Evolutionary conservation across 1,140 invertebrate genomes (phyloP), one percentile per base, ranked within the genome.

Genomic region (Polypedilum pembai): DNA sequence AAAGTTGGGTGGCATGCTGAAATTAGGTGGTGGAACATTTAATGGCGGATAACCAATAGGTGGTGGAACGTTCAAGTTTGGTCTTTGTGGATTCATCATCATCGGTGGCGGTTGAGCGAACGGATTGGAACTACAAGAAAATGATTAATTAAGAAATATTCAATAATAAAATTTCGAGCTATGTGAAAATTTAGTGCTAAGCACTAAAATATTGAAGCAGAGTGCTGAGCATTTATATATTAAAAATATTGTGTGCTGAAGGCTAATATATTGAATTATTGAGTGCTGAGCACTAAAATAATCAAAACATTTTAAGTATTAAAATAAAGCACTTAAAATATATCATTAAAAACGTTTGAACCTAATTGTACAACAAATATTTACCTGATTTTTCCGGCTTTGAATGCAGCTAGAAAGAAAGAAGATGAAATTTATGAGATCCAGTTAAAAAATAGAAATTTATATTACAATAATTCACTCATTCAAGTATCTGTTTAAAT

Each of bases 361-460:
- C n/a, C n/a, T n/a, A n/a, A n/a, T n/a, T n/a, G n/a, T n/a, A n/a
- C n/a, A n/a, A n/a, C n/a, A n/a, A n/a, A n/a, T n/a, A n/a, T n/a
- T n/a, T 33, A 33, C 24, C 24, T 33, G 76, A 98, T 95, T 85
- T 98, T 98, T 15, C 95, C 95, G 41, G 95, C 95, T 83, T 98
- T 98, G 79, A 96, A 98, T 73, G 93, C 93, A 40, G 95, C 94
- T 56, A 15, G 3, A 56, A 56, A 15, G 8, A 56, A 1, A 56
- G 77, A 91, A 98, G 75, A 97, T 99, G 20, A 97, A 96, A 84
- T 99, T 98, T 77, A 99, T 98, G n/a, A 99, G 84, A 84, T 96
- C 93, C 81, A 99, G 96, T 0, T 3, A 56, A 3, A 17, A 15
- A 66, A 18, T 66, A n/a, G 1, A 66, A 66, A 66, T 66, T n/a